Evolutionary conservation across 2,888 invertebrate genomes (phyloP).

Genomic region (Eilema depressum): DNA sequence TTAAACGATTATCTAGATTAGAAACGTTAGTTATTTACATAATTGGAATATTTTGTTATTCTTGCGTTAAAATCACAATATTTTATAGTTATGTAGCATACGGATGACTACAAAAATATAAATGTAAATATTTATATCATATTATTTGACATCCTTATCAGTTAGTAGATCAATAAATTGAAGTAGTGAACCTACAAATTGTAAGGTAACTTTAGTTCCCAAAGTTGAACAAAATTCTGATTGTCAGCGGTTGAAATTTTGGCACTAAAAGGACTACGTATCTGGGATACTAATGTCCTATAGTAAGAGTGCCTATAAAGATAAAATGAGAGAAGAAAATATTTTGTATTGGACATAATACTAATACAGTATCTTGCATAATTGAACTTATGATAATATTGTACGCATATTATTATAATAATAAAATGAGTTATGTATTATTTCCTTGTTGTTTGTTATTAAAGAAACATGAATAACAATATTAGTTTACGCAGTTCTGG

Average conservation of each 20-base stretch:
- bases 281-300: conserved; percentile 23
- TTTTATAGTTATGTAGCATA: conserved; percentile 28
- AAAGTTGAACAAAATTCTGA: conserved; percentile 3
- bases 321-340: conserved; percentile 4
- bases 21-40: conserved; percentile 19
- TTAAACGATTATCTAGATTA: conserved; percentile 20
- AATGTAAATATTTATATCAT: conserved; percentile 27
- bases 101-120: conserved; percentile 25
- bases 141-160: conserved; percentile 10
- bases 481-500: background rate
- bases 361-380: conserved; percentile 11
- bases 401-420: conserved; percentile 22
- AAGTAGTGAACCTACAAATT: conserved; percentile 9
- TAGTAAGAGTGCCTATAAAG: conserved; percentile 25
- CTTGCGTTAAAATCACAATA: conserved; percentile 31
- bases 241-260: conserved; percentile 15
- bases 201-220: conserved; percentile 5
- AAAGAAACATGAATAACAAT: background rate
- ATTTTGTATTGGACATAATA: conserved; percentile 18
- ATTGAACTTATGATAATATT: conserved; percentile 16
- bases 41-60: conserved; percentile 30
- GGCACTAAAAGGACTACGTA: conserved; percentile 15
- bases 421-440: conserved; percentile 17
- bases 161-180: background rate
- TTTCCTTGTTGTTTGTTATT: background rate